phyloP scores from a whole-genome alignment of 2,888 invertebrate species.

The Ornithoptera priamus region DNA sequence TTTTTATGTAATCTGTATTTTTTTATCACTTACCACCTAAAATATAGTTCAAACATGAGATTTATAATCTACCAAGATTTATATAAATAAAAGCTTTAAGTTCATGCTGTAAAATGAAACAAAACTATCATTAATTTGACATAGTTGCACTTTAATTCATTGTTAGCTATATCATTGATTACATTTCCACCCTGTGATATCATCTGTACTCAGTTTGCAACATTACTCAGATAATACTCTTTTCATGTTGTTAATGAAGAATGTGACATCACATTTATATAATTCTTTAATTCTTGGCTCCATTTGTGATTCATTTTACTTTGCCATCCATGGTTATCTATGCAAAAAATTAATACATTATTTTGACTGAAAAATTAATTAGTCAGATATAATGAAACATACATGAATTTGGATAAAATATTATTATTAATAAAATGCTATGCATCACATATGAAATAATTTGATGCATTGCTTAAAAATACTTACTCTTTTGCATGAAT shows the following conservation, averaged over 20 bases:
- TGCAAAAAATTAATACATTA: constrained; percentile 39
- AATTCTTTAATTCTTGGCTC: constrained; percentile 36
- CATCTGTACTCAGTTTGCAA: constrained; percentile 53
- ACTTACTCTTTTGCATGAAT: constrained; percentile 28
- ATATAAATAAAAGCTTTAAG: too few relatives aligned
- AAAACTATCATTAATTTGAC: constrained; percentile 63
- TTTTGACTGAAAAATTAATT: constrained; percentile 30
- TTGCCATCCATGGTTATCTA: constrained; percentile 68
- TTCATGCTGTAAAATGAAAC: constrained; percentile 11
- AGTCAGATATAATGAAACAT: not conserved
- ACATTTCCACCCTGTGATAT: constrained; percentile 74
- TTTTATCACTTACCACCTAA: not conserved
- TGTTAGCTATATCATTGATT: constrained; percentile 73
- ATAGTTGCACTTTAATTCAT: constrained; percentile 43
- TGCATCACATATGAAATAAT: constrained; percentile 35
- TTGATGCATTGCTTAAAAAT: constrained; percentile 25
- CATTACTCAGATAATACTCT: constrained; percentile 60
- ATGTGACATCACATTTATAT: constrained; percentile 32
- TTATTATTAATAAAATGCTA: not conserved
- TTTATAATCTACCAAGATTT: too few relatives aligned
- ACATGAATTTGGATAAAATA: not conserved
- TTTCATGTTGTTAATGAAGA: constrained; percentile 53
- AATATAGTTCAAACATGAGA: not conserved
- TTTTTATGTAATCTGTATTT: not conserved
- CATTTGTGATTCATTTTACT: constrained; percentile 57